Base-by-base conservation (phyloP, 2,113 vertebrate species). In the Hirundichthys speculiger region DNA sequence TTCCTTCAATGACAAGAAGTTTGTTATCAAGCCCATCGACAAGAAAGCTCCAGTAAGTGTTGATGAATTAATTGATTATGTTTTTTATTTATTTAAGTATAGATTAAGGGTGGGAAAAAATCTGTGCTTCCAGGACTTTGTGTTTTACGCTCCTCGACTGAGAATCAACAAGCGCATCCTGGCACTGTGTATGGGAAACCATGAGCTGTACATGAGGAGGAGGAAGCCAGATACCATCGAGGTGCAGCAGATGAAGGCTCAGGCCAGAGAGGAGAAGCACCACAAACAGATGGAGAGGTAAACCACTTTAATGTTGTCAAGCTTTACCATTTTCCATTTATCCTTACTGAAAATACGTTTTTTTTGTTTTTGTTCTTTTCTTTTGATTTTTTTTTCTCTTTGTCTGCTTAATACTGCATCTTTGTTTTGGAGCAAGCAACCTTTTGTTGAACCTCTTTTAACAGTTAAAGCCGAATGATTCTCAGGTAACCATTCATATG, bases 161-260 rank as follows among this genome's bases (percentile, higher is more conserved):
- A 93, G 96, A 88, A 99, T 99, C 87, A 99, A 99, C 91, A 99
- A 99, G 72, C 92, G 97, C 42, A 97, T 99, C 91, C 93, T 99
- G 92, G 96, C 96, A 16, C 88, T 99, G 41, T 99, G 97, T 68
- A 99, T 99, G 97, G 97, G 97, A 63, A 99, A 99, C 91, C 97
- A 99, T 27, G 96, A 99, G 82, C 92, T 99, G 45, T 99, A 99
- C 89, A 99, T 99, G 97, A 93, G 97, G 66, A 93, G 97, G 77
- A 95, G 97, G 90, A 99, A 99, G 85, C 97, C 97, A 1, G 97
- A 99, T 86, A 98, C 96, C 65, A 99, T 99, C 41, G 97, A 99
- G 90, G 97, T 99, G 39, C 97, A 99, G 54, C 97, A 99, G 89
- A 99, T 99, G 97, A 99, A 99, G 85, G 96, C 96, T 66, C 97